Percentiles rank a stretch among this genome's conserved stretches.
These are phyloP conservation scores for Emmelina monodactyla DNA, from an alignment of 2,888 invertebrate species.

Conservation along the genomic window DNA sequence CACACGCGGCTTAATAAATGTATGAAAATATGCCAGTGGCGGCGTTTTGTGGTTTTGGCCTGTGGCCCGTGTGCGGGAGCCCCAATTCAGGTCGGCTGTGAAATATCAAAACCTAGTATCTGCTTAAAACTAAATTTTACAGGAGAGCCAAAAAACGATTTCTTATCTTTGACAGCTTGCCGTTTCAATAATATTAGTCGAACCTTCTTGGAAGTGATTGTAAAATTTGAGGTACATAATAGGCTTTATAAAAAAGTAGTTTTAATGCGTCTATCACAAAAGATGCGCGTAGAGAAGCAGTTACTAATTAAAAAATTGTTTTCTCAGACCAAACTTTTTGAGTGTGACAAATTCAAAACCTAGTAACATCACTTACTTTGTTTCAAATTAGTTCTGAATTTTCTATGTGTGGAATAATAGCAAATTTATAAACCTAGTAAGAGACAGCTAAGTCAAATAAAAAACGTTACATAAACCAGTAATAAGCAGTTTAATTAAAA, in stretches of 20 bases:
- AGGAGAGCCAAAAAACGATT: too few relatives aligned
- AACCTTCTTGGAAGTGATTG: neutral
- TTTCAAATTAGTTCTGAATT: neutral
- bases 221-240: neutral
- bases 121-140: too few relatives aligned
- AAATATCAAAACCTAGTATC: too few relatives aligned
- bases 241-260: neutral
- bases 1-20: too few relatives aligned
- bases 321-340: neutral
- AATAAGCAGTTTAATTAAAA: neutral
- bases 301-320: neutral
- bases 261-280: neutral
- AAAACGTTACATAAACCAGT: neutral
- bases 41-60: too few relatives aligned
- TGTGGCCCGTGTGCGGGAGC: too few relatives aligned
- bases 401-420: neutral
- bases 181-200: neutral
- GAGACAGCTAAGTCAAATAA: neutral
- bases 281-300: neutral
- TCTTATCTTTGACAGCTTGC: too few relatives aligned
- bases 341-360: neutral
- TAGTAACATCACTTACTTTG: neutral
- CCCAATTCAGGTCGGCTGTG: too few relatives aligned
- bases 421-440: neutral
- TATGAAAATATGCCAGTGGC: too few relatives aligned